Evolutionary conservation across 2,797 vertebrate genomes (phyloP), one percentile per base, ranked within the genome.

Genomic region (Ammospiza maritima): DNA sequence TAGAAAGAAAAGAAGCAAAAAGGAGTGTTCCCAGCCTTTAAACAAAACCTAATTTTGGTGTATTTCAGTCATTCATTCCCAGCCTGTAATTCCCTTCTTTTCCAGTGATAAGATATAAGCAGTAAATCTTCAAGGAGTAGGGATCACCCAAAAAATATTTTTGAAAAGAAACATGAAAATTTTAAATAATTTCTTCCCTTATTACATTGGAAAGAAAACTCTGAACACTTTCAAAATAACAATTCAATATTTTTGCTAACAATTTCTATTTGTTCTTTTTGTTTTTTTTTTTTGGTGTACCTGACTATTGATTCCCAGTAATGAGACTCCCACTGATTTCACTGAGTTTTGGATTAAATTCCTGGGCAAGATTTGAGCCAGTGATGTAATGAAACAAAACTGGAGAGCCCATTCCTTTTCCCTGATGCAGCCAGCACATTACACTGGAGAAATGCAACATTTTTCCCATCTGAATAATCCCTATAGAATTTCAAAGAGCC

Each of bases 391-490:
- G 79, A 89, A 16, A 92, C 64, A 94, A 60, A 76, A 36, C 79
- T 96, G 65, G 87, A 88, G 90, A 91, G 62, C 21, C 94, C 83
- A 79, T 92, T 96, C 93, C 86, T 93, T 88, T 79, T 53, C 82
- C 60, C 82, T 92, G 91, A 79, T 89, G 76, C 79, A 89, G 36
- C 44, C 83, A 76, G 32, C 26, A 26, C 45, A 10, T 84, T 91
- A 36, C n/a, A 32, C 30, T 64, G 79, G 19, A 95, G 79, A 86
- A 91, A 85, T 15, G 51, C 22, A 90, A 53, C 85, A 73, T 82
- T 94, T 91, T 90, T 64, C 84, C 80, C 61, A 32, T 85, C 79
- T 91, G 88, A 96, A 94, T 85, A 86, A 86, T 74, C 82, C 47
- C 64, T 79, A 30, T 2, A 64, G 56, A 89, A 57, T 51, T 72